phyloP scores from a whole-genome alignment of 1,140 invertebrate genomes.

The Drosophila funebris region DNA sequence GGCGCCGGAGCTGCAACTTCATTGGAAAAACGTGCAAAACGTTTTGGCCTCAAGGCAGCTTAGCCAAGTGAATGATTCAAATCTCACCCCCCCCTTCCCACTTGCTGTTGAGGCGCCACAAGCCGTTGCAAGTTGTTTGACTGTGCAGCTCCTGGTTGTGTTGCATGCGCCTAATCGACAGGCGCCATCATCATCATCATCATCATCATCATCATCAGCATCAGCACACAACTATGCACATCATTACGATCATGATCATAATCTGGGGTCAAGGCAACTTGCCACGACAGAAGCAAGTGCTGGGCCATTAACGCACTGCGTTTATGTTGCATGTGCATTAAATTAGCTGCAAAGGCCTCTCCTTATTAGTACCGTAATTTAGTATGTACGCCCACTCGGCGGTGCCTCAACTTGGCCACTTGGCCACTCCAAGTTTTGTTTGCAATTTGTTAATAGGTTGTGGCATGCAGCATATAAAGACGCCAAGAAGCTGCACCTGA shows the following conservation, averaged over 20 bases:
- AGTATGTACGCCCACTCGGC: slow-evolving; percentile 71
- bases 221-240: too few relatives aligned
- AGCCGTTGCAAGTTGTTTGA: slow-evolving; percentile 25
- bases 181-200: slow-evolving; percentile 62
- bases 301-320: slow-evolving; percentile 67
- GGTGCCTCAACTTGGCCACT: too few relatives aligned
- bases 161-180: slow-evolving; percentile 73
- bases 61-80: slow-evolving; percentile 76
- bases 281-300: slow-evolving; percentile 47
- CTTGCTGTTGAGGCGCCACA: too few relatives aligned
- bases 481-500: slow-evolving; percentile 8
- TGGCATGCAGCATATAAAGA: slow-evolving; percentile 71
- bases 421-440: slow-evolving; percentile 71
- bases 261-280: slow-evolving; percentile 65
- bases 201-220: slow-evolving; percentile 48
- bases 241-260: slow-evolving; percentile 24
- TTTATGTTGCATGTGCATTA: slow-evolving; percentile 51
- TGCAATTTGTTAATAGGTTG: slow-evolving; percentile 80
- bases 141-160: slow-evolving; percentile 27
- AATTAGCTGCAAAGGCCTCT: slow-evolving; percentile 72
- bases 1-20: slow-evolving; percentile 53
- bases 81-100: too few relatives aligned
- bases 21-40: slow-evolving; percentile 80
- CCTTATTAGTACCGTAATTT: slow-evolving; percentile 74
- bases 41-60: slow-evolving; percentile 55